Conservation (phyloP, 2,797 vertebrate species). For the Sebastes kiyomatsui region DNA sequence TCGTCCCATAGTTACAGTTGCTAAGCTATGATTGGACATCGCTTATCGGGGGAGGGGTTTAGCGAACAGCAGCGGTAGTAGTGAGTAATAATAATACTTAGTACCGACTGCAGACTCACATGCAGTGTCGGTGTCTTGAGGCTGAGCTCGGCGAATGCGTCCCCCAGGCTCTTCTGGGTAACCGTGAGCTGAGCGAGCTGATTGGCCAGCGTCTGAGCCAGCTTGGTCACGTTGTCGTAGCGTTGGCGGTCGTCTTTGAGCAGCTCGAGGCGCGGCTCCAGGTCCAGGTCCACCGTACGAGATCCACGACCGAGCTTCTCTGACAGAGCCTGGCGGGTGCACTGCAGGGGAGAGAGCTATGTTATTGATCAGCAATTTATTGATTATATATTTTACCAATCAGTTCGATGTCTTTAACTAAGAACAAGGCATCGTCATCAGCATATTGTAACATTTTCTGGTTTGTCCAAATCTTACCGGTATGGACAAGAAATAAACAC, state of each 20-base stretch:
- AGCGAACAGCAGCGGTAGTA: neutral
- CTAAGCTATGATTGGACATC: neutral
- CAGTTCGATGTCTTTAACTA: neutral
- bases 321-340: slow-evolving; percentile 90
- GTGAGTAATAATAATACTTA: no score
- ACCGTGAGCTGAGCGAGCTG: slow-evolving; percentile 90
- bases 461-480: neutral
- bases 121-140: slow-evolving; percentile 89
- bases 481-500: neutral
- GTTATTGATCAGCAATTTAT: neutral
- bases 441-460: neutral
- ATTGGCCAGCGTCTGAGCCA: slow-evolving; percentile 88
- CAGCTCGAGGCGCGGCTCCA: slow-evolving; percentile 91
- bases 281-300: slow-evolving; percentile 91
- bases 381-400: neutral
- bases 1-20: no score
- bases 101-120: slow-evolving; percentile 72
- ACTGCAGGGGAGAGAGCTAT: slow-evolving; percentile 64
- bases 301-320: slow-evolving; percentile 92
- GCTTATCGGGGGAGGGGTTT: neutral
- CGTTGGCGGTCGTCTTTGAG: slow-evolving; percentile 91
- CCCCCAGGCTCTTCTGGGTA: slow-evolving; percentile 91
- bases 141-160: slow-evolving; percentile 91
- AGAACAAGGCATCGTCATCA: neutral
- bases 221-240: slow-evolving; percentile 87